Evolutionary conservation across 2,797 vertebrate genomes (phyloP).

Genomic region (Dicrostonyx torquatus): DNA sequence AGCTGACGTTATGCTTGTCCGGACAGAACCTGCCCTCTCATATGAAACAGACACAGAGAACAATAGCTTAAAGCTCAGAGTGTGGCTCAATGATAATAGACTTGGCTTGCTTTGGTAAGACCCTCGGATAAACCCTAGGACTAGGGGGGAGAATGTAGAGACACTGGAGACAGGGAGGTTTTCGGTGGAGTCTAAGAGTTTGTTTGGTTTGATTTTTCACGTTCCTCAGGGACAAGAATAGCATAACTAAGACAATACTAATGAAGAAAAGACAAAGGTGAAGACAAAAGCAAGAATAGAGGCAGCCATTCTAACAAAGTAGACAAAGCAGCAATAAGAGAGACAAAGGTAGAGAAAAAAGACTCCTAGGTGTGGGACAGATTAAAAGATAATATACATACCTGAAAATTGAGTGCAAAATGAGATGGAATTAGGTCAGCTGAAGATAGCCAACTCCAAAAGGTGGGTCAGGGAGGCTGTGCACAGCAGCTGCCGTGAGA

Average conservation of each 20-base stretch:
- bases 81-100: not conserved
- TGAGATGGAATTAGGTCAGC: not conserved
- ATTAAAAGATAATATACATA: not conserved
- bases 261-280: not conserved
- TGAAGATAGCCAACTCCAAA: not conserved
- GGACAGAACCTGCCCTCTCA: not conserved
- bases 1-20: not conserved
- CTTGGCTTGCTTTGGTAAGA: not conserved
- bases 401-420: not conserved
- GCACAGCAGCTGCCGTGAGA: not conserved
- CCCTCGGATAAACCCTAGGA: not conserved
- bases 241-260: not conserved
- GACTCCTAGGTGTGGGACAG: not conserved
- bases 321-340: not conserved
- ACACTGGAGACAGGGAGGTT: not conserved
- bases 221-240: not conserved
- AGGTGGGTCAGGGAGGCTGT: not conserved
- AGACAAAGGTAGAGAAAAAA: not conserved
- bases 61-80: not conserved
- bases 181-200: not conserved
- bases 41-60: not conserved
- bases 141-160: not conserved
- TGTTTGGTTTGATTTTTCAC: not conserved
- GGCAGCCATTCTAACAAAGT: not conserved
- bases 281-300: not conserved